Conservation (phyloP, 1,140 invertebrate species). For the Tetranychus urticae region DNA sequence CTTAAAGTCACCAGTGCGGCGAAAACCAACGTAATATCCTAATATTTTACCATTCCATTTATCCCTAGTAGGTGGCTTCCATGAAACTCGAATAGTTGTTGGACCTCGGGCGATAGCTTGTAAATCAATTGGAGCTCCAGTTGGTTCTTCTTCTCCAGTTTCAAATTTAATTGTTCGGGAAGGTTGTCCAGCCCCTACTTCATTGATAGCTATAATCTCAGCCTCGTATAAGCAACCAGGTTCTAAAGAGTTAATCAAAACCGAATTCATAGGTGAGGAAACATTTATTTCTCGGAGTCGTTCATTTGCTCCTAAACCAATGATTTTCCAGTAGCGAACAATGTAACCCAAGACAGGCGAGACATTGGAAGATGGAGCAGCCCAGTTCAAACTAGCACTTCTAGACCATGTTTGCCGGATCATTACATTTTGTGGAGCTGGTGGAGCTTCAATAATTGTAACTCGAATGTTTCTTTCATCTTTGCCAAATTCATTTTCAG, state of each 20-base stretch:
- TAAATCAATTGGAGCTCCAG: conserved; percentile 13
- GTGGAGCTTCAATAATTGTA: conserved; percentile 49
- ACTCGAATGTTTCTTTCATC: conserved; percentile 74
- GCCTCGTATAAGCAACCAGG: conserved; percentile 80
- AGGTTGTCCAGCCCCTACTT: conserved; percentile 67
- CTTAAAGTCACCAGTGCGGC: conserved; percentile 23
- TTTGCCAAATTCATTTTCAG: conserved; percentile 62
- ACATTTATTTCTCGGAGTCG: conserved; percentile 13
- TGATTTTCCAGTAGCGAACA: conserved; percentile 60
- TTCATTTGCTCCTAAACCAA: conserved; percentile 5
- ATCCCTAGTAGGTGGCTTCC: conserved; percentile 67
- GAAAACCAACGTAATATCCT: conserved; percentile 58
- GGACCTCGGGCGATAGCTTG: conserved; percentile 12
- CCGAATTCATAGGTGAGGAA: conserved; percentile 10
- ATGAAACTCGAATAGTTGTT: conserved; percentile 40
- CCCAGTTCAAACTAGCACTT: conserved; percentile 75
- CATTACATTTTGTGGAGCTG: conserved; percentile 67
- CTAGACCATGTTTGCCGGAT: conserved; percentile 74
- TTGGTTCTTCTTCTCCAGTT: conserved; percentile 57
- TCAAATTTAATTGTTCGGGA: conserved; percentile 77
- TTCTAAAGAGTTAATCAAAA: conserved; percentile 27
- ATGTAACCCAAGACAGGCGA: conserved; percentile 68
- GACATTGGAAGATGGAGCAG: conserved; percentile 73
- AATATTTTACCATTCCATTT: conserved; percentile 81
- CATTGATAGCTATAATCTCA: conserved; percentile 76